Percentiles rank a stretch among this genome's conserved stretches.
phyloP scores from a whole-genome alignment of 2,797 vertebrate genomes.

The Euphonia xanthogaster region DNA sequence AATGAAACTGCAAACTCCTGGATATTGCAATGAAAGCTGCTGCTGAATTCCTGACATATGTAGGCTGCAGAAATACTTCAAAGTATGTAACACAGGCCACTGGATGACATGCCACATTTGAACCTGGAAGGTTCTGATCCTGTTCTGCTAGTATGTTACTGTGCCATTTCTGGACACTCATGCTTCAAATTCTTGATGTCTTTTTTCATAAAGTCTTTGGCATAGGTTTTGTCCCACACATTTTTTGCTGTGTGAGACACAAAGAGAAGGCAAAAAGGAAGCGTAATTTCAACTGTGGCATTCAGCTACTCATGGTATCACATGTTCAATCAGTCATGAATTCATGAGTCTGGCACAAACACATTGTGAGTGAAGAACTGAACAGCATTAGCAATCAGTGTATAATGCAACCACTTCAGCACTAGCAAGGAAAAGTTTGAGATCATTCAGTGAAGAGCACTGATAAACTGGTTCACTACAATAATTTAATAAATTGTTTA shows the following conservation, averaged over 20 bases:
- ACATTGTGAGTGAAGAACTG: neutral
- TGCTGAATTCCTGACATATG: neutral
- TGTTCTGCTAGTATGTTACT: neutral
- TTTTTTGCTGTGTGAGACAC: neutral
- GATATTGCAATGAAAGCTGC: neutral
- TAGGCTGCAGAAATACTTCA: neutral
- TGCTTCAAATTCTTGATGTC: neutral
- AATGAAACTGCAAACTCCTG: neutral
- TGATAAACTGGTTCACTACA: neutral
- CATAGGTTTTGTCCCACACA: neutral
- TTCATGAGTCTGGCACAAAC: neutral
- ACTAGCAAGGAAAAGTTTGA: neutral
- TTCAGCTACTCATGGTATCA: neutral
- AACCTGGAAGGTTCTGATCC: neutral
- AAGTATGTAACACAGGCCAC: neutral
- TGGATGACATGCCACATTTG: neutral
- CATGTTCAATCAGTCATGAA: rapidly evolving
- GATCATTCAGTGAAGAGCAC: rapidly evolving
- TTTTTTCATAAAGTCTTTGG: neutral
- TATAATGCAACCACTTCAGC: neutral
- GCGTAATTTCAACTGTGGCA: neutral
- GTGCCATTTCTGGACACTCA: neutral
- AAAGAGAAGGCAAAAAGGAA: neutral
- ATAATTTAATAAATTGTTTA: neutral
- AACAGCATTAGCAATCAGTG: neutral